Evolutionary conservation across 2,113 vertebrate species (phyloP).

Genomic region (Ursus arctos): DNA sequence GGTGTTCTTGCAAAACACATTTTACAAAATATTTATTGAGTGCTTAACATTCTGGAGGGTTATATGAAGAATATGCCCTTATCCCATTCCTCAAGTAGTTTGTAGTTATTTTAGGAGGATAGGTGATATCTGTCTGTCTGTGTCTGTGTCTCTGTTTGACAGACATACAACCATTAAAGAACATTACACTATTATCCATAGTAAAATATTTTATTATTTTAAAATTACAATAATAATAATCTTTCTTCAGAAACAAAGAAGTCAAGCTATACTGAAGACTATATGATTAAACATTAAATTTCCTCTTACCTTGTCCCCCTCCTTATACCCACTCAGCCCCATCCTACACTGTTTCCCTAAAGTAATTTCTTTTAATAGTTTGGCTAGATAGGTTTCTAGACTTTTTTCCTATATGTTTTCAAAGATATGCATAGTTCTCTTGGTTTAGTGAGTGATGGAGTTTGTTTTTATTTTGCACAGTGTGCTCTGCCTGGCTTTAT

Average conservation of each 20-base stretch:
- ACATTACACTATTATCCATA: neutral
- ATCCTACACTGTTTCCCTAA: neutral
- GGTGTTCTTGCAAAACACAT: neutral
- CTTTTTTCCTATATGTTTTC: neutral
- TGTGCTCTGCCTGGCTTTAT: neutral
- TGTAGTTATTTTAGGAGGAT: neutral
- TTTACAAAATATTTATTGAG: neutral
- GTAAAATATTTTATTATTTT: neutral
- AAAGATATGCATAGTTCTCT: neutral
- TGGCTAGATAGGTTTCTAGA: neutral
- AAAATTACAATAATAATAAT: neutral
- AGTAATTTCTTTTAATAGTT: neutral
- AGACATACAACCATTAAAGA: neutral
- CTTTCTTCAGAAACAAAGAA: neutral
- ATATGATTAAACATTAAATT: neutral
- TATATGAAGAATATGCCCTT: neutral
- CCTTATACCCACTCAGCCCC: neutral
- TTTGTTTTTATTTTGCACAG: neutral
- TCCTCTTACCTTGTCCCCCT: neutral
- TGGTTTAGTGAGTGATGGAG: neutral
- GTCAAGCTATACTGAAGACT: neutral
- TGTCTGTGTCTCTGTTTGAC: neutral
- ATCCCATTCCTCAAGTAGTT: neutral
- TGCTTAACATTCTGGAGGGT: neutral
- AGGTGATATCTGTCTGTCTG: neutral